These are phyloP conservation scores for Actinia equina DNA, from an alignment of 64 coral and sea anemone species.

Conservation along the genomic window DNA sequence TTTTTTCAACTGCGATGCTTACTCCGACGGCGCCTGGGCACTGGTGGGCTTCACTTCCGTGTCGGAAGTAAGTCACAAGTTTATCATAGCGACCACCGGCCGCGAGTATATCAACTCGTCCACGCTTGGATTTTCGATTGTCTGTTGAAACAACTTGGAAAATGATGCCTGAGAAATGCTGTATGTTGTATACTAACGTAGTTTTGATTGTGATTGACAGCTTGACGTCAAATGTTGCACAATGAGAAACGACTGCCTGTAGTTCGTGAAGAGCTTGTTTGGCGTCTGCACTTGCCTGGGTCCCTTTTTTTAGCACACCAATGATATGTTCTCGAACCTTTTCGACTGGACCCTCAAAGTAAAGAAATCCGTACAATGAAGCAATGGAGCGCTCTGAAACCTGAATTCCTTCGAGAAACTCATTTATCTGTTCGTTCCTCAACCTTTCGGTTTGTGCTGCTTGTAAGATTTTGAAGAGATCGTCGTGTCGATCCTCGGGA, in stretches of 20 bases:
- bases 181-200: conserved; percentile 87
- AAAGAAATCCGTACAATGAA: conserved; percentile 56
- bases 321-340: conserved; percentile 69
- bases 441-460: conserved; percentile 62
- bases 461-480: conserved; percentile 77
- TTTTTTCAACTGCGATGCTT: conserved; percentile 78
- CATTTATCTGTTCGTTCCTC: conserved; percentile 64
- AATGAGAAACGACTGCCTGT: conserved; percentile 34
- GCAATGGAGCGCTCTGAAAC: conserved; percentile 51
- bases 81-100: conserved; percentile 95
- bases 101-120: conserved; percentile 87
- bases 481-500: conserved; percentile 52
- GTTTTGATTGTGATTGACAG: conserved; percentile 62
- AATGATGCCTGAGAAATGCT: conserved; percentile 86
- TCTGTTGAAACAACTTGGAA: conserved; percentile 94
- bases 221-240: conserved; percentile 48
- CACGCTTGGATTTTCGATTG: conserved; percentile 80
- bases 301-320: conserved; percentile 52
- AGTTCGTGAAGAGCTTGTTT: conserved; percentile 43
- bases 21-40: conserved; percentile 78
- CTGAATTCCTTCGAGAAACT: conserved; percentile 63
- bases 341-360: conserved; percentile 69
- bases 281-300: conserved; percentile 13
- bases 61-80: conserved; percentile 63
- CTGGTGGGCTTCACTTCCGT: conserved; percentile 44